Evolutionary conservation across 2,113 vertebrate genomes (phyloP), one percentile per base, ranked within the genome.

Genomic region (Misgurnus anguillicaudatus): DNA sequence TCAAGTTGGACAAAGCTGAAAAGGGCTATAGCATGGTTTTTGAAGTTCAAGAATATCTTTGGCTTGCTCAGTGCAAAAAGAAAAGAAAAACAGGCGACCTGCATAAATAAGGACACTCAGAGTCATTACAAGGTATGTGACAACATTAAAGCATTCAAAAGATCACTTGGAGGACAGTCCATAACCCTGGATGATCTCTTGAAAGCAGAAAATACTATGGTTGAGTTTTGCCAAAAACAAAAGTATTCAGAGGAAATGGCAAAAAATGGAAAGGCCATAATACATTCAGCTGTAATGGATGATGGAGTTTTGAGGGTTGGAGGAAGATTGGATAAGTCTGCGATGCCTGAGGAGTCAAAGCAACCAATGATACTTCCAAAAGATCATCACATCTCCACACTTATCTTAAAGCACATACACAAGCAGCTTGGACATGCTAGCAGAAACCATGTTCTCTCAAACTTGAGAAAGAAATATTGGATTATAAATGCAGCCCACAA

Each of bases 241-340:
- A 36, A 9, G 17, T 79, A 63, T 53, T 6, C 67, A 53, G 58
- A 61, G 6, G 68, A 79, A 58, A 63, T 79, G 10, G 9, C 68
- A 55, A 31, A 7, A 21, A 11, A 72, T 24, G 31, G 64, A 38
- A 55, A 21, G 11, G 2, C 24, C 45, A 31, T 39, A 39, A 0
- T 16, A 36, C 19, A 65, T 42, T 42, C 41, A 42, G 41, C 78
- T 24, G 67, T 71, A 14, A 3, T 71, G 21, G 66, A 79, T 17
- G 76, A 69, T 21, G 65, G 64, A 41, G 57, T 71, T 47, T 11
- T 79, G 67, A 57, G 67, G 51, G 57, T 79, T 13, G 77, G 77
- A 14, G 77, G 57, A 24, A 11, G 57, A n/a, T 17, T 71, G 13
- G 13, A 41, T 19, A 79, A 45, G 16, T 70, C 66, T 42, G 66